Percentiles rank a stretch among this genome's conserved stretches.
Conservation (phyloP, 2,888 invertebrate genomes). For the Pristionchus fissidentatus region DNA sequence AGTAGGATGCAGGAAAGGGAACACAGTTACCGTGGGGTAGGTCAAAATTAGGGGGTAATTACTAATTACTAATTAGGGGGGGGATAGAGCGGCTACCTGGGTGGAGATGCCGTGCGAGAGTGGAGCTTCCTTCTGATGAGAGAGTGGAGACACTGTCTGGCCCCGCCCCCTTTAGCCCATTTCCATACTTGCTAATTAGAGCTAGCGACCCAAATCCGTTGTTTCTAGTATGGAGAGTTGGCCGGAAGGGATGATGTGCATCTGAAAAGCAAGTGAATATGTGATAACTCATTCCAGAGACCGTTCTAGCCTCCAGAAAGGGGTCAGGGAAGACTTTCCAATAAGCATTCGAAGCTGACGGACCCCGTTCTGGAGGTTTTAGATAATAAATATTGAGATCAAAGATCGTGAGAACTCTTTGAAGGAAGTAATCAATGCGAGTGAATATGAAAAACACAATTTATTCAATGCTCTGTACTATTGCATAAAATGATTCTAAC, state of each 20-base stretch:
- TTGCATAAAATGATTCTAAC: conserved; percentile 30
- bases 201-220: too few relatives aligned
- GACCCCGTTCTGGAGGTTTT: too few relatives aligned
- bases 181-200: conserved; percentile 38
- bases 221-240: not conserved
- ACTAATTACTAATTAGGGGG: not conserved
- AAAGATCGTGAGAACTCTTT: not conserved
- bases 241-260: not conserved
- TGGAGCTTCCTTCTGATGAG: not conserved
- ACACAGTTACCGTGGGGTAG: not conserved
- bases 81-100: conserved; percentile 22
- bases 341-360: too few relatives aligned
- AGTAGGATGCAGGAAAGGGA: not conserved
- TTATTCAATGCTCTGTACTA: conserved; percentile 42
- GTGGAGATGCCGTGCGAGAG: not conserved
- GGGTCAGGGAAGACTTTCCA: too few relatives aligned
- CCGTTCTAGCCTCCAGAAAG: not conserved
- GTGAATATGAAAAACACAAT: not conserved
- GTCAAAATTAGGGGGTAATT: not conserved
- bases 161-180: conserved; percentile 12
- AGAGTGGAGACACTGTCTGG: not conserved
- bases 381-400: not conserved
- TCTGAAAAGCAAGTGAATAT: conserved; percentile 17
- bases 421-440: not conserved
- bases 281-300: not conserved